phyloP scores from a whole-genome alignment of 1,140 invertebrate genomes.

The Polypedilum pembai region DNA sequence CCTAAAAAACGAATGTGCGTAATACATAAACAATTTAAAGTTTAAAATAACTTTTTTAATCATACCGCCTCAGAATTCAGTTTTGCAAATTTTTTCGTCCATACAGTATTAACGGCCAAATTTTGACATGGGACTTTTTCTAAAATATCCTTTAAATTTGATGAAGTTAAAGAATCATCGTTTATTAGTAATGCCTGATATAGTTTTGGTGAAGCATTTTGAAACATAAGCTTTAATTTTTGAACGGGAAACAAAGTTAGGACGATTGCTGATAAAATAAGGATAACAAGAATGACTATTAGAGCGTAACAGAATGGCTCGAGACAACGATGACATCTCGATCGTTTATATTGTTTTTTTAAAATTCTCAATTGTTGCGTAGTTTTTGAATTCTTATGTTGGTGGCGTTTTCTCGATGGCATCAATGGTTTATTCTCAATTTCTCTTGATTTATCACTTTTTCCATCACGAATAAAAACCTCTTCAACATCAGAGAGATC shows the following conservation, averaged over 20 bases:
- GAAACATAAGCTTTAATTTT: slow-evolving; percentile 52
- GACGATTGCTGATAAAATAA: slow-evolving; percentile 55
- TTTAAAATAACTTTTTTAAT: too few relatives aligned
- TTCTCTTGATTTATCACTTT: slow-evolving; percentile 43
- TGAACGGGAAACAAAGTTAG: slow-evolving; percentile 58
- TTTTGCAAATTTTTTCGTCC: slow-evolving; percentile 64
- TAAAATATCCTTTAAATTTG: not conserved
- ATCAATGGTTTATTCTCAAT: slow-evolving; percentile 11
- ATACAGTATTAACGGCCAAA: slow-evolving; percentile 58
- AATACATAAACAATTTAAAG: too few relatives aligned
- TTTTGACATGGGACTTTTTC: slow-evolving; percentile 59
- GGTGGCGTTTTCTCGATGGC: not conserved
- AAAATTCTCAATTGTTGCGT: slow-evolving; percentile 41
- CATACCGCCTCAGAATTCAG: slow-evolving; percentile 64
- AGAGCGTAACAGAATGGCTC: slow-evolving; percentile 57
- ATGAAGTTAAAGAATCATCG: not conserved
- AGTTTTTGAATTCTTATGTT: slow-evolving; percentile 46
- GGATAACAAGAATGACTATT: slow-evolving; percentile 47
- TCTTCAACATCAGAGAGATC: slow-evolving; percentile 64
- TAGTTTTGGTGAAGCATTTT: slow-evolving; percentile 31
- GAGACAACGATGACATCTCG: slow-evolving; percentile 50
- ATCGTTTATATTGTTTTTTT: slow-evolving; percentile 45
- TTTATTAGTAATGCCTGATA: slow-evolving; percentile 27
- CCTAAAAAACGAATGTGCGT: too few relatives aligned
- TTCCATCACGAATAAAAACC: slow-evolving; percentile 66